Evolutionary conservation across 1,140 invertebrate genomes (phyloP).

Genomic region (Drosophila nebulosa): DNA sequence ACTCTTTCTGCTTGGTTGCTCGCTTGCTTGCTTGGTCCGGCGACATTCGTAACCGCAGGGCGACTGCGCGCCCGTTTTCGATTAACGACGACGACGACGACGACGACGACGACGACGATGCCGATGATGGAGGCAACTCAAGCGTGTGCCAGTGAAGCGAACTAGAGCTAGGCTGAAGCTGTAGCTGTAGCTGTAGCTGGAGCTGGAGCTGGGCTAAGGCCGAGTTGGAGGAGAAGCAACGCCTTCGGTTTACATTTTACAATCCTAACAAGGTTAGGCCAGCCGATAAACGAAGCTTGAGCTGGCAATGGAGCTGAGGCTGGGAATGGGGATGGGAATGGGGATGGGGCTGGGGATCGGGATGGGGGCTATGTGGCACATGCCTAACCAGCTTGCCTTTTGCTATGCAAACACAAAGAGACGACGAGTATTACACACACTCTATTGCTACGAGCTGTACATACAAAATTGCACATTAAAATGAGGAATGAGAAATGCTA

Average conservation of each 20-base stretch:
- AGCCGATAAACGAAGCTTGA: constrained; percentile 61
- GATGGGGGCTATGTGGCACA: constrained; percentile 60
- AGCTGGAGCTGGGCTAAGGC: constrained; percentile 15
- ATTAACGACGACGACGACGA: constrained; percentile 49
- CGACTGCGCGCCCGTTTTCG: constrained; percentile 64
- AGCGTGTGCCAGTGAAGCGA: constrained; percentile 68
- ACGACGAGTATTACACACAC: constrained; percentile 25
- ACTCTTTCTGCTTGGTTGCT: constrained; percentile 1
- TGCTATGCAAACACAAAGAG: constrained; percentile 67
- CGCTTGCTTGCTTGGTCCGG: constrained; percentile 21
- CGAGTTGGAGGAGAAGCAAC: constrained; percentile 45
- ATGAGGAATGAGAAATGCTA: constrained; percentile 62
- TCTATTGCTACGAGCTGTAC: constrained; percentile 37
- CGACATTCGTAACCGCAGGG: constrained; percentile 66
- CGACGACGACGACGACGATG: neutral
- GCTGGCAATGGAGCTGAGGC: constrained; percentile 8
- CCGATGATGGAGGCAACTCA: constrained; percentile 16
- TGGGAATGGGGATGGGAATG: constrained; percentile 9
- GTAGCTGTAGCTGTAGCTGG: too few species aligned
- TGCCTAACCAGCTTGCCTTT: constrained; percentile 53
- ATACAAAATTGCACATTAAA: constrained; percentile 73
- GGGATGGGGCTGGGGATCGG: constrained; percentile 6
- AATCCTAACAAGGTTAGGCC: constrained; percentile 76
- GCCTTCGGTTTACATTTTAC: constrained; percentile 77
- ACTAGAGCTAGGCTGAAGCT: too few species aligned